Evolutionary conservation across 2,797 vertebrate genomes (phyloP), one percentile per base, ranked within the genome.

Genomic region (Tachyglossus aculeatus): DNA sequence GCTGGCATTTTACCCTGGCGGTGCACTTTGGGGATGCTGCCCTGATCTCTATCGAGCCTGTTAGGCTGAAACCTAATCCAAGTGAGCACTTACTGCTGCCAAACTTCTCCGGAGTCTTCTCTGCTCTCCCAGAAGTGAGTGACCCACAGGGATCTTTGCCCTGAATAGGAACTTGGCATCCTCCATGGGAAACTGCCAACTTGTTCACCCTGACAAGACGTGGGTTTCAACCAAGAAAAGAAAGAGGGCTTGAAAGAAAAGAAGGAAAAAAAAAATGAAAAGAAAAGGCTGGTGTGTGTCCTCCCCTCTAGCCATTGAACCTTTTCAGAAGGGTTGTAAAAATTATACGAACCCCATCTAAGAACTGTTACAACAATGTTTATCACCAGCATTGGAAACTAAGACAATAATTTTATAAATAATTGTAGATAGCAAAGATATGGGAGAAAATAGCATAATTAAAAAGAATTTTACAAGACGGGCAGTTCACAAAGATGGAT

Each of bases 401-500:
- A 80, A 85, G 85, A 84, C 86, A 85, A 74, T 85, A 74, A 82
- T 71, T 83, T 82, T 86, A 85, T 91, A 92, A 91, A 92, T 90
- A 87, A 88, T 87, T 82, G 74, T 83, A 90, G 87, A 86, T 88
- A 88, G 78, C 58, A 55, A 71, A 81, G 90, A 88, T 91, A 87
- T 63, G 55, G 51, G 65, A 71, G 81, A 83, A 89, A 90, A 88
- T 78, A 90, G 82, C 59, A 72, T 83, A 81, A 92, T 91, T 90
- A 83, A 82, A n/a, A 88, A 88, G 70, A 86, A 78, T 87, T 92
- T 91, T 92, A 91, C 86, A 87, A 89, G 90, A 72, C 50, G 18
- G 72, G 32, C 73, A 55, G 24, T 80, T 90, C 71, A 58, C 67
- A 36, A 77, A 87, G 84, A 85, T 88, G 77, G 86, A 84, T 88